Evolutionary conservation across 30 jellyfish, hydroid and myxozoan species (phyloP).

Genomic region (Haliclystus octoradiatus): DNA sequence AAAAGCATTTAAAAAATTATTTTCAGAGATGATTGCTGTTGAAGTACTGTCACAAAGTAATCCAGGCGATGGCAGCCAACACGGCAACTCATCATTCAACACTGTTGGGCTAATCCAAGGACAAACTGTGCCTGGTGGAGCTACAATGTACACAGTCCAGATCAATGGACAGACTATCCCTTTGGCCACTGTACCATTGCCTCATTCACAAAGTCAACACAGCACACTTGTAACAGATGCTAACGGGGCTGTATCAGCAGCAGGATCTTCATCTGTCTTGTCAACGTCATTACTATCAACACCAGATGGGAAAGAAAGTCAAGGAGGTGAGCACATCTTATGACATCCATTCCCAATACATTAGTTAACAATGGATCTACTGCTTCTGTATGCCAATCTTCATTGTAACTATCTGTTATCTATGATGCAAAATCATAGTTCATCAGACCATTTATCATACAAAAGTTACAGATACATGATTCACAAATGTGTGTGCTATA

Average conservation of each 20-base stretch:
- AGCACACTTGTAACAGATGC: neutral
- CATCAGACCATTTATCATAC: too few relatives aligned
- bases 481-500: too few relatives aligned
- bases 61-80: conserved; percentile 5
- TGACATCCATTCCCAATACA: too few relatives aligned
- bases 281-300: neutral
- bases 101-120: conserved; percentile 24
- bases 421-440: too few relatives aligned
- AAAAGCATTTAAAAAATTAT: too few relatives aligned
- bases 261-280: neutral
- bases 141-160: conserved; percentile 77
- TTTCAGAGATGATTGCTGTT: conserved; percentile 60
- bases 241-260: neutral
- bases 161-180: conserved; percentile 78
- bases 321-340: neutral
- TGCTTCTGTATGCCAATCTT: too few relatives aligned
- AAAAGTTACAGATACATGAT: too few relatives aligned
- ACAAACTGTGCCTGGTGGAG: conserved; percentile 39
- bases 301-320: neutral
- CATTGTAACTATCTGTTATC: too few relatives aligned
- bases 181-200: conserved; percentile 59
- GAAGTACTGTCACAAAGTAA: conserved; percentile 51
- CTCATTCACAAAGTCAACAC: conserved; percentile 18
- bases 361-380: too few relatives aligned
- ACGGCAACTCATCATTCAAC: conserved; percentile 10